Evolutionary conservation across 2,797 vertebrate species (phyloP), one percentile per base, ranked within the genome.

Genomic region (Nasua narica): DNA sequence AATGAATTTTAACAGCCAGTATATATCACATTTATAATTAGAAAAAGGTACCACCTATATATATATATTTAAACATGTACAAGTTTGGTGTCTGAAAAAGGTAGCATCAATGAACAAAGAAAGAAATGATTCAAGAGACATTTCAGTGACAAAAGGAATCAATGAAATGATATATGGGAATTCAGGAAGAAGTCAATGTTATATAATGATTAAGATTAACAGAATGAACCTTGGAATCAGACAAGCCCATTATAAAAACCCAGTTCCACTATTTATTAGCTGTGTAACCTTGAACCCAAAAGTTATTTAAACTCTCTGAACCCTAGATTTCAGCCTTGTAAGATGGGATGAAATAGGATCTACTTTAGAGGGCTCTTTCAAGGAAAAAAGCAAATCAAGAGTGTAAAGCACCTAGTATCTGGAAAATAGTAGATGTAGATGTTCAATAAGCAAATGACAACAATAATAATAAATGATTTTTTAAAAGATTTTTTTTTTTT

Each of bases 151-250:
- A 79, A 52, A 43, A 95, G 50, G 84, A 83, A 74, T 56, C 74
- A 67, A n/a, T 83, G 29, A 84, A 92, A n/a, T 79, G 87, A 37
- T 79, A 32, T 56, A 23, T 90, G 90, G 23, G 58, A 87, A 89
- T 87, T 95, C 81, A 90, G 23, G 37, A 95, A 87, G 52, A 93
- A 76, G 21, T 74, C 48, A 76, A 29, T 79, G 54, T 52, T 52
- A 27, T 87, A 76, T 21, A 77, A 21, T 79, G 77, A 94, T 58
- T 93, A 40, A 92, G 37, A 92, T 94, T 56, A 76, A 67, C 21
- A 91, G 67, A 87, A 96, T 72, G 79, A 62, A 95, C 54, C 95
- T 97, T 91, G 94, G 54, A 88, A 52, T 86, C 87, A 87, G 74
- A 91, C 5, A 90, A 87, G n/a, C 81, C 65, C 77, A 29, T 54